phyloP scores from a whole-genome alignment of 2,888 invertebrate species.

The Eueremaeus valkanovi region DNA sequence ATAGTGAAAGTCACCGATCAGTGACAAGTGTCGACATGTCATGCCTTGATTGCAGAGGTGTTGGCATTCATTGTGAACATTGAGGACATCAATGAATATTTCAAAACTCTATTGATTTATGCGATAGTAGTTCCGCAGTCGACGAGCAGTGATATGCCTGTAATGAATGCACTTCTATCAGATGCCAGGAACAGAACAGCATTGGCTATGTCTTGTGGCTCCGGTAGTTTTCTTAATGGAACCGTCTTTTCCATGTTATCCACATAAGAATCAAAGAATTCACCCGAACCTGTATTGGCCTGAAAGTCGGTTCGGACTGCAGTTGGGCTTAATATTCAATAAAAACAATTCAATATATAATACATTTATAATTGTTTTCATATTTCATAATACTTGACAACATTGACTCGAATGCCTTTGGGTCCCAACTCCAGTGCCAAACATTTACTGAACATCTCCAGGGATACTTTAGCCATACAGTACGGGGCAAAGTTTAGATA shows the following conservation, averaged over 20 bases:
- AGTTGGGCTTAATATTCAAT: conserved; percentile 41
- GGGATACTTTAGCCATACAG: conserved; percentile 32
- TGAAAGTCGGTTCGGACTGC: conserved; percentile 45
- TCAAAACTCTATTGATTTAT: no score
- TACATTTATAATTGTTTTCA: no score
- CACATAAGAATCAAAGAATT: conserved; percentile 26
- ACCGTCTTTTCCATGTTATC: not conserved
- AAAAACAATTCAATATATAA: no score
- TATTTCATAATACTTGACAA: conserved; percentile 34
- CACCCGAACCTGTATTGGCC: conserved; percentile 41
- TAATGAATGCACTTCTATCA: conserved; percentile 73
- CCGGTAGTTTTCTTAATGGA: conserved; percentile 23
- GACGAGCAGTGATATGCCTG: conserved; percentile 70
- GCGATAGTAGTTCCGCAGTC: conserved; percentile 80
- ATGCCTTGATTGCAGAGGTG: no score
- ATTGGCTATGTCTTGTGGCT: conserved; percentile 70
- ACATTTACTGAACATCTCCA: conserved; percentile 35
- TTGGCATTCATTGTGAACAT: no score
- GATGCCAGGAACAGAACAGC: conserved; percentile 73
- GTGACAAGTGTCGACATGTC: no score
- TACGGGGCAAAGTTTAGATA: not conserved
- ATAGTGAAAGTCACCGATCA: no score
- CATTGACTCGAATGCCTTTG: conserved; percentile 34
- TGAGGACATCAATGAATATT: no score
- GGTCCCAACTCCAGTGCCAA: conserved; percentile 37